These are phyloP conservation scores for Pogonocherus hispidulus DNA, from an alignment of 2,888 invertebrate genomes.

Conservation along the genomic window DNA sequence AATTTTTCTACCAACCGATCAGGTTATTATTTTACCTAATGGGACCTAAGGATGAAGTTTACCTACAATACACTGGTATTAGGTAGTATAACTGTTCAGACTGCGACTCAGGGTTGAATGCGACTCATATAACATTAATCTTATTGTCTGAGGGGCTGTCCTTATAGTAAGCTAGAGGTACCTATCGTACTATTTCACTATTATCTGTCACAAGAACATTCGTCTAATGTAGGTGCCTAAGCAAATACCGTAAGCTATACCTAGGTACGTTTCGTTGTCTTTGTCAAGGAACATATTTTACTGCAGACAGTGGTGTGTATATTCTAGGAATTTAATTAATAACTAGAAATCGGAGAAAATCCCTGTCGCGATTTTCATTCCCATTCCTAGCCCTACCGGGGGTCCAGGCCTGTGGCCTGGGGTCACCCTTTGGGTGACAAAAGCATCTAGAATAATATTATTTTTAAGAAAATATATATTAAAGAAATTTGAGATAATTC, in stretches of 20 bases:
- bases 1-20: too few species aligned
- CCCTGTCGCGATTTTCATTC: too few species aligned
- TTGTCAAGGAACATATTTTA: background rate
- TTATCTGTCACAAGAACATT: background rate
- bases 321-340: too few species aligned
- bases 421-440: too few species aligned
- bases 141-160: conserved; percentile 6
- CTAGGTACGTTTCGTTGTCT: background rate
- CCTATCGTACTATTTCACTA: background rate
- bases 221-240: background rate
- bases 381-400: too few species aligned
- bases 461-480: too few species aligned
- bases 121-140: conserved; percentile 9
- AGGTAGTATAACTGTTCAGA: background rate
- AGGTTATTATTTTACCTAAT: background rate
- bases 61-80: background rate
- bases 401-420: too few species aligned
- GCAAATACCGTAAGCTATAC: background rate
- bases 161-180: conserved; percentile 11
- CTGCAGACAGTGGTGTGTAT: too few species aligned
- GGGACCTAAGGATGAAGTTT: background rate
- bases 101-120: background rate
- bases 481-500: too few species aligned
- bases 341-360: too few species aligned
- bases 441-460: too few species aligned